These are phyloP conservation scores for Heliothis subflexa DNA, from an alignment of 1,140 invertebrate genomes.

Conservation along the genomic window DNA sequence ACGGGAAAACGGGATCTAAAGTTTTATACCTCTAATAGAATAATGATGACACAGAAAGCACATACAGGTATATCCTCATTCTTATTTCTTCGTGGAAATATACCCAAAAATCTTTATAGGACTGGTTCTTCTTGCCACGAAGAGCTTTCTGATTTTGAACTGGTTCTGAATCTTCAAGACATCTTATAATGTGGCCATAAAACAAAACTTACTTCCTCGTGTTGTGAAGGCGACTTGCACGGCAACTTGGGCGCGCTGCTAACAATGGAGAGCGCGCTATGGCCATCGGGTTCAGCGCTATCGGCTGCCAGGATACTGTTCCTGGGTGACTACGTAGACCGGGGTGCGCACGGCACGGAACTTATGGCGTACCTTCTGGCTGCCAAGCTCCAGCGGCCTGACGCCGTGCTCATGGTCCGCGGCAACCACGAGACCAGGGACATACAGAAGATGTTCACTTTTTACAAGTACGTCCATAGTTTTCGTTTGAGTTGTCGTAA, in stretches of 20 bases:
- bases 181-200: too few species aligned
- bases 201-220: not conserved
- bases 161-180: too few species aligned
- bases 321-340: conserved; percentile 90
- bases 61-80: too few species aligned
- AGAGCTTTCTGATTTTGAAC: too few species aligned
- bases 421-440: conserved; percentile 90
- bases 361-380: conserved; percentile 89
- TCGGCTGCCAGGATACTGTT: conserved; percentile 82
- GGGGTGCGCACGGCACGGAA: conserved; percentile 88
- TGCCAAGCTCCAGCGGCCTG: conserved; percentile 88
- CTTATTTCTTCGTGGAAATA: too few species aligned
- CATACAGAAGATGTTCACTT: conserved; percentile 91
- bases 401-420: conserved; percentile 87
- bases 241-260: conserved; percentile 82
- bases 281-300: conserved; percentile 75
- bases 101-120: not conserved
- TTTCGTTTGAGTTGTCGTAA: too few species aligned
- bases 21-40: too few species aligned
- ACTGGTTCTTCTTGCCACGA: not conserved
- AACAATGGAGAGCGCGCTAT: conserved; percentile 79
- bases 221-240: conserved; percentile 80
- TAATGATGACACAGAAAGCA: too few species aligned
- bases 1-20: too few species aligned
- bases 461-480: conserved; percentile 86